Percentiles rank a stretch among this genome's conserved stretches.
phyloP scores from a whole-genome alignment of 1,140 invertebrate species.

The Manduca sexta region DNA sequence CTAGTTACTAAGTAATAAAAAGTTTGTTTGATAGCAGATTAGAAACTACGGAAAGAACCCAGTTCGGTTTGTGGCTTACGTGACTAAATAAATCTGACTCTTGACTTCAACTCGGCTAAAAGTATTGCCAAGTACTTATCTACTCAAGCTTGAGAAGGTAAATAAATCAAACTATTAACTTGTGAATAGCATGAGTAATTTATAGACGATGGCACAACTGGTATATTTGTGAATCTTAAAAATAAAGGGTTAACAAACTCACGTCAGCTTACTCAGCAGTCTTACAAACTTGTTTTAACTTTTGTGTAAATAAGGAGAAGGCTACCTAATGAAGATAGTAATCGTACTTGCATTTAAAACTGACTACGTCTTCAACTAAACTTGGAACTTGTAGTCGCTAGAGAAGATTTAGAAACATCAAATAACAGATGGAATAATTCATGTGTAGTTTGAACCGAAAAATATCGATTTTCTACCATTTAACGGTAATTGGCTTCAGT shows the following conservation, averaged over 20 bases:
- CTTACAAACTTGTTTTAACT: no score
- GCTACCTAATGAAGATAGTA: background rate
- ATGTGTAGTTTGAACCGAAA: no score
- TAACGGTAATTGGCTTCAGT: no score
- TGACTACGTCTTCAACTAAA: no score
- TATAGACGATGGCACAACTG: no score
- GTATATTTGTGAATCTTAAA: no score
- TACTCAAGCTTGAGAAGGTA: conserved; percentile 4
- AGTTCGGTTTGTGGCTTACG: conserved; percentile 40
- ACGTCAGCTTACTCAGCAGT: no score
- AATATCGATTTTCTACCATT: no score
- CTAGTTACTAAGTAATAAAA: conserved; percentile 52
- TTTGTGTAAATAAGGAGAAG: no score
- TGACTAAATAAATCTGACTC: conserved; percentile 36
- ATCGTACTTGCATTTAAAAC: background rate
- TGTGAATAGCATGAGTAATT: background rate
- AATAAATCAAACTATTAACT: conserved; percentile 5
- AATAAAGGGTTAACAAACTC: background rate
- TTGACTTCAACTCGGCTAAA: conserved; percentile 12
- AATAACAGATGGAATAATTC: no score
- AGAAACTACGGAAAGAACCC: conserved; percentile 36
- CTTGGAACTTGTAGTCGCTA: no score
- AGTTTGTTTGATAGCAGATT: conserved; percentile 53
- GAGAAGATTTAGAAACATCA: no score
- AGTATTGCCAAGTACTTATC: conserved; percentile 8